Evolutionary conservation across 2,113 vertebrate genomes (phyloP), one percentile per base, ranked within the genome.

Genomic region (Leptobrachium leishanense): DNA sequence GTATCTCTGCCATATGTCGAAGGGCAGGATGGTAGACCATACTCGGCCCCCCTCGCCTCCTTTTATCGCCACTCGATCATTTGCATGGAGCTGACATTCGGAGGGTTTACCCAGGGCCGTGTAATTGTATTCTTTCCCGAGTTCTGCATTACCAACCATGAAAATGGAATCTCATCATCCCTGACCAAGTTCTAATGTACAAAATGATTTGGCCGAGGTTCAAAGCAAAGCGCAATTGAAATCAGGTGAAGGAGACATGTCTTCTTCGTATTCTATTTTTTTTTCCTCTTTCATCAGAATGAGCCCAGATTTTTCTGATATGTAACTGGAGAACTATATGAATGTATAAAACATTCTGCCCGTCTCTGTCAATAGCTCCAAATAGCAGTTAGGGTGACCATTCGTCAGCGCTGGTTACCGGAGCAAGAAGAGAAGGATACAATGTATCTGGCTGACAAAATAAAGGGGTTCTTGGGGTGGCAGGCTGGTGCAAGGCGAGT

Each of bases 151-250:
- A 94, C 95, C 96, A 95, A 98, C 96, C 97, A 90, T 98, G 96
- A 98, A 99, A 99, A 99, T 98, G 96, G 95, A 99, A 99, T 97
- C 96, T 97, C 96, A 99, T 98, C 97, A 98, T 97, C 96, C 97
- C 94, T 98, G 96, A 99, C 96, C 97, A 95, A 97, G 96, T 98
- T 98, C 97, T 99, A 98, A 98, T 99, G 96, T 99, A 98, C 95
- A 96, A 98, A 98, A 98, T 96, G 95, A 97, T 96, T 98, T 98
- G 96, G 97, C 95, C 94, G 92, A 92, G 93, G 93, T 98, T 98
- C 96, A 98, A 96, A 94, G 93, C 89, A 93, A 94, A 93, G 91
- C 92, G 96, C 96, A 97, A 98, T 99, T 97, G 95, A 96, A 98
- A 98, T 98, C 95, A 97, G 96, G 95, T 97, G 95, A 96, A 96